Evolutionary conservation across 2,888 invertebrate genomes (phyloP).

Genomic region (Diachrysia chrysitis): DNA sequence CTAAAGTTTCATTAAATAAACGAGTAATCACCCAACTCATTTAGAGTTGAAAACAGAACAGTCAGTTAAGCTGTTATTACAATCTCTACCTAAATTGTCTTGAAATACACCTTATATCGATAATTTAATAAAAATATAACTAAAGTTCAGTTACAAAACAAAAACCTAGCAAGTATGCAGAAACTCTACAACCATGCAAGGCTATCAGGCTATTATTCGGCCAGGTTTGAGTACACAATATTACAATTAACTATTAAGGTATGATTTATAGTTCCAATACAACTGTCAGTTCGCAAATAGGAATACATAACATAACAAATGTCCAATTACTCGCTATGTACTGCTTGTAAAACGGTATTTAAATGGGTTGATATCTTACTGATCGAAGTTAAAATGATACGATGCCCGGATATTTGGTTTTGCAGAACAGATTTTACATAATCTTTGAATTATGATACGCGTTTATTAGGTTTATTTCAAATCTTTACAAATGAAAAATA

Average conservation of each 20-base stretch:
- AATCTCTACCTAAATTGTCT: too few relatives aligned
- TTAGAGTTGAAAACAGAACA: too few relatives aligned
- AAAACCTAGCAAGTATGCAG: not conserved
- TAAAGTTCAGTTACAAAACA: too few relatives aligned
- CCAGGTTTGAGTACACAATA: not conserved
- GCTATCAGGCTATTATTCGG: not conserved
- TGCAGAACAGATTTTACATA: not conserved
- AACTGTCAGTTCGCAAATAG: conserved; percentile 29
- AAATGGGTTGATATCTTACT: not conserved
- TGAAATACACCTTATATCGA: too few relatives aligned
- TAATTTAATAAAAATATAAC: too few relatives aligned
- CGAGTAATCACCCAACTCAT: too few relatives aligned
- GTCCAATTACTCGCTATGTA: conserved; percentile 53
- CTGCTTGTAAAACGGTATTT: not conserved
- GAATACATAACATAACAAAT: conserved; percentile 47
- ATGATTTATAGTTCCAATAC: conserved; percentile 35
- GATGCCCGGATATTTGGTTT: not conserved
- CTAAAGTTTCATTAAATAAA: too few relatives aligned
- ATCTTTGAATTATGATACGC: not conserved
- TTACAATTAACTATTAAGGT: conserved; percentile 17
- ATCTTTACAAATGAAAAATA: too few relatives aligned
- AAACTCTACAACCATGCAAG: not conserved
- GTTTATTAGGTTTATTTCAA: too few relatives aligned
- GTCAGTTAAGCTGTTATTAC: too few relatives aligned
- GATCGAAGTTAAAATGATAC: not conserved